Percentiles rank a stretch among this genome's conserved stretches.
Evolutionary conservation across 2,888 invertebrate genomes (phyloP).

Genomic region (Bimastos eiseni): DNA sequence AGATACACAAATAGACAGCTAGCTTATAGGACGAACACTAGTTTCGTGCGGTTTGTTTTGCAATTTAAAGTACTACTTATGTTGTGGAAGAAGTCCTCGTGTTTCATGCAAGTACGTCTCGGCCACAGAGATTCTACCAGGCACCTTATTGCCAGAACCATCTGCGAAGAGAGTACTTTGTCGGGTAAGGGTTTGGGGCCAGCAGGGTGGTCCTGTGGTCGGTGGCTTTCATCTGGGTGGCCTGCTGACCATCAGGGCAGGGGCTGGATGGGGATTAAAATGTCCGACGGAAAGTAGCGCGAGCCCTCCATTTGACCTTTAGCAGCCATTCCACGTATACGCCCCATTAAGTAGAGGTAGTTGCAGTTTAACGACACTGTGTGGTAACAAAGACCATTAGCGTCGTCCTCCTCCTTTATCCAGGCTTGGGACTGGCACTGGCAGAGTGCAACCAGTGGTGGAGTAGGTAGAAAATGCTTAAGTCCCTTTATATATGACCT

Average conservation of each 20-base stretch:
- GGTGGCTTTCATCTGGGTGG: not conserved
- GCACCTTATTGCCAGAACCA: not conserved
- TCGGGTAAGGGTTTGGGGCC: not conserved
- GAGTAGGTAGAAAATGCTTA: not conserved
- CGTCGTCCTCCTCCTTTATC: no score
- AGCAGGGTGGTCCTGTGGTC: not conserved
- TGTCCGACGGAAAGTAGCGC: not conserved
- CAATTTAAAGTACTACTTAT: not conserved
- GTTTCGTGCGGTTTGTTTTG: not conserved
- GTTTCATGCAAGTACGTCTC: no score
- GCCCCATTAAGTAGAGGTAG: no score
- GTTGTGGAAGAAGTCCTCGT: not conserved
- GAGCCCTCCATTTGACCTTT: not conserved
- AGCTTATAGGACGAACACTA: not conserved
- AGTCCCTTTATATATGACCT: no score
- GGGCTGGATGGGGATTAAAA: not conserved
- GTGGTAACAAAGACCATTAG: no score
- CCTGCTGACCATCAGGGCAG: not conserved
- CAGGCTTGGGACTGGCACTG: no score
- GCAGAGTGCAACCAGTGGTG: no score
- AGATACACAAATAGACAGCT: no score
- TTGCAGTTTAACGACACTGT: no score
- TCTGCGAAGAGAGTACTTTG: not conserved
- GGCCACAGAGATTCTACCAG: not conserved
- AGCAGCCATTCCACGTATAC: not conserved